A percentile compares a stretch with the other conserved stretches of the same genome.
Conservation (phyloP, 2,797 vertebrate genomes). For the Coreius guichenoti region DNA sequence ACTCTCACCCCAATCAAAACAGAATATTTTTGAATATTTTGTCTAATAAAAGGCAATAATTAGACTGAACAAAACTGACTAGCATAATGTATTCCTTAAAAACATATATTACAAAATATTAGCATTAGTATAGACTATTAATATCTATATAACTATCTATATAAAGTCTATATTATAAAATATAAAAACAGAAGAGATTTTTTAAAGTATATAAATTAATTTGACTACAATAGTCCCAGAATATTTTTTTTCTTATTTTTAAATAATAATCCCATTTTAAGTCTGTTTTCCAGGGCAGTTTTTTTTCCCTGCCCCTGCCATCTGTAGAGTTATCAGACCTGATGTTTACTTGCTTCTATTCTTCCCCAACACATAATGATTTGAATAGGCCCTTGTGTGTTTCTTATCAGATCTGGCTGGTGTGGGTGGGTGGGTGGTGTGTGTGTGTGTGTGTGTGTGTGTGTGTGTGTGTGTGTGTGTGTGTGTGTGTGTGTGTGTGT, state of each 20-base stretch:
- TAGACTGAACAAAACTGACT: neutral
- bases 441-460: constrained; percentile 1
- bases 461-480: constrained; percentile 39
- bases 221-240: neutral
- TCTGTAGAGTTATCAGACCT: constrained; percentile 54
- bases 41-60: constrained; percentile 16
- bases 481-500: constrained; percentile 18
- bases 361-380: constrained; percentile 55
- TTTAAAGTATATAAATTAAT: neutral
- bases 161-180: neutral
- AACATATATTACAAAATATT: neutral
- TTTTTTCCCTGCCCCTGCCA: constrained; percentile 37
- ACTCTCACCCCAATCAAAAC: constrained; percentile 34
- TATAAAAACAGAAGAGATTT: neutral
- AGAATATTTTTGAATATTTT: constrained; percentile 49
- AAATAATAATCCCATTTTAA: constrained; percentile 5
- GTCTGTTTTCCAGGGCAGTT: constrained; percentile 12
- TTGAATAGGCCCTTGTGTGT: constrained; percentile 59
- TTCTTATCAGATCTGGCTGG: constrained; percentile 61
- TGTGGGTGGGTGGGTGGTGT: constrained; percentile 30
- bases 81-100: constrained; percentile 10
- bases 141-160: too few species aligned
- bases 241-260: neutral
- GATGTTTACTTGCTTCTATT: constrained; percentile 56
- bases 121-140: neutral